Conservation (phyloP, 1,140 invertebrate genomes). For the Meloidogyne chitwoodi region DNA sequence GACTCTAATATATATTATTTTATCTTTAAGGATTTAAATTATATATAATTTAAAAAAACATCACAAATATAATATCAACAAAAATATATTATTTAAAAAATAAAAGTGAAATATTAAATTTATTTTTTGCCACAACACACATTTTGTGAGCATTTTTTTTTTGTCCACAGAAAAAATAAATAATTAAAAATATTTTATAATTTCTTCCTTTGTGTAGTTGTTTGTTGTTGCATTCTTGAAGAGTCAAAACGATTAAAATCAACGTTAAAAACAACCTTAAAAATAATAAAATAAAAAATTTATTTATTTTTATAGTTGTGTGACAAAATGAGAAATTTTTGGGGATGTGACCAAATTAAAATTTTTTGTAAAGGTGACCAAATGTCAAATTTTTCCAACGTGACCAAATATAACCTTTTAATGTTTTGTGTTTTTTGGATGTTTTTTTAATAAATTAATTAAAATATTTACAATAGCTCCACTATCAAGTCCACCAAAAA, state of each 20-base stretch:
- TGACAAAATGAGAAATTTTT: too few species aligned
- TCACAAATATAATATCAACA: not conserved
- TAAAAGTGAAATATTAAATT: not conserved
- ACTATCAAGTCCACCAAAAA: constrained; percentile 88
- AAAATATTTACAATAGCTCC: constrained; percentile 78
- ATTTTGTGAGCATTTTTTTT: not conserved
- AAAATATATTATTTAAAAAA: not conserved
- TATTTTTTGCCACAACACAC: not conserved
- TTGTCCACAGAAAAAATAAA: not conserved
- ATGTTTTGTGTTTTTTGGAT: too few species aligned
- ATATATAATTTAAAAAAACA: not conserved
- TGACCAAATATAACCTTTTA: too few species aligned
- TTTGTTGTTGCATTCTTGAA: constrained; percentile 78
- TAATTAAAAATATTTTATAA: not conserved
- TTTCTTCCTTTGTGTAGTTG: not conserved
- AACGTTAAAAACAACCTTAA: constrained; percentile 64
- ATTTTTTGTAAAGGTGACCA: too few species aligned
- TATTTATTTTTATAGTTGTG: too few species aligned
- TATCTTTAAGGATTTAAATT: too few species aligned
- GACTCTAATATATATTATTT: too few species aligned
- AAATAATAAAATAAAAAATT: not conserved
- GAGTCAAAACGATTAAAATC: constrained; percentile 97
- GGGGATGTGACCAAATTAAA: too few species aligned
- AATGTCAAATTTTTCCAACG: too few species aligned
- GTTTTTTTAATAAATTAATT: not conserved